phyloP scores from a whole-genome alignment of 2,797 vertebrate species.

The Ibycter americanus region DNA sequence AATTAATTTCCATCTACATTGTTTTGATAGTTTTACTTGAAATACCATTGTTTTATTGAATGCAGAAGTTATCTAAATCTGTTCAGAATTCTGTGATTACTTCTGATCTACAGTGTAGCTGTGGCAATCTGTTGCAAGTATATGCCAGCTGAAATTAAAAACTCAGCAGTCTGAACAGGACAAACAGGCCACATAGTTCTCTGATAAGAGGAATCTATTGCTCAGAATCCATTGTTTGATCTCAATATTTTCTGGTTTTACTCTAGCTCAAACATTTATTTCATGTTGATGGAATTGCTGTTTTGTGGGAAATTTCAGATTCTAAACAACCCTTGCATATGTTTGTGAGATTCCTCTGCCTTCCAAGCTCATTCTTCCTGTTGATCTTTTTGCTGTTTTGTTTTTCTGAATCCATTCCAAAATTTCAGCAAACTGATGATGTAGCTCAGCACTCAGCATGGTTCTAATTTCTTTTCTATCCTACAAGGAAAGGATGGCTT shows the following conservation, averaged over 20 bases:
- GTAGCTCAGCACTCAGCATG: neutral
- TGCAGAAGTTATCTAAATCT: neutral
- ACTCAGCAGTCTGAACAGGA: neutral
- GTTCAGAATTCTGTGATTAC: neutral
- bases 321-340: neutral
- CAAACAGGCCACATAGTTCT: neutral
- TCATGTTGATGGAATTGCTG: neutral
- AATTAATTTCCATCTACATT: neutral
- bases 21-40: neutral
- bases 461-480: neutral
- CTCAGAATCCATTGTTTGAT: neutral
- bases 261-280: neutral
- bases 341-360: neutral
- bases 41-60: neutral
- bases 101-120: neutral
- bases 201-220: neutral
- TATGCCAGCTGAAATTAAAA: neutral
- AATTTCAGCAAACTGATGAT: neutral
- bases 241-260: neutral
- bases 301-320: neutral
- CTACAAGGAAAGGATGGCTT: neutral
- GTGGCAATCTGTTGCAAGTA: neutral
- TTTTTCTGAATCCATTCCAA: neutral
- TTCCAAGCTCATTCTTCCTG: neutral
- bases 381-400: neutral